phyloP scores from a whole-genome alignment of 2,797 vertebrate species.

The Neostethus bicornis region DNA sequence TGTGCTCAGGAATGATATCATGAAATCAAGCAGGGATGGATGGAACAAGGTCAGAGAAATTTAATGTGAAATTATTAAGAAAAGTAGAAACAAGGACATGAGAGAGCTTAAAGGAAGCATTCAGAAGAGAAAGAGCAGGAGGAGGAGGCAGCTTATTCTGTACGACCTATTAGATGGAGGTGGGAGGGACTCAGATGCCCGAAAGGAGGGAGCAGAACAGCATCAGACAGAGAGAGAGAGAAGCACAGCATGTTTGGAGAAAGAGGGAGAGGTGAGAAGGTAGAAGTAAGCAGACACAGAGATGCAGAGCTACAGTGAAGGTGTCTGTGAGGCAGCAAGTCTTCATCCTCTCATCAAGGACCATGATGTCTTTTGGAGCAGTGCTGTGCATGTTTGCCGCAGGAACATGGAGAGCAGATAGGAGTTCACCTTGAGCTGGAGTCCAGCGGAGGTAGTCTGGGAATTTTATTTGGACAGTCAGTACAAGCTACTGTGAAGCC shows the following conservation, averaged over 20 bases:
- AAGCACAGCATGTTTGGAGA: constrained; percentile 60
- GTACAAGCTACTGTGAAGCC: constrained; percentile 18
- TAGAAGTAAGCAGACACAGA: constrained; percentile 50
- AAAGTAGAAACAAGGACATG: constrained; percentile 63
- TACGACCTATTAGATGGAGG: constrained; percentile 52
- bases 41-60: constrained; percentile 65
- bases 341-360: constrained; percentile 40
- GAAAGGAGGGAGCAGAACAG: constrained; percentile 61
- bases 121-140: constrained; percentile 33
- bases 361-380: constrained; percentile 39
- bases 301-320: constrained; percentile 63
- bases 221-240: constrained; percentile 65
- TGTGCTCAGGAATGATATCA: constrained; percentile 48
- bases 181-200: constrained; percentile 45
- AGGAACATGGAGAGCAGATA: constrained; percentile 56
- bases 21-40: constrained; percentile 49
- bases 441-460: constrained; percentile 46
- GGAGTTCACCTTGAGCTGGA: constrained; percentile 70
- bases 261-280: constrained; percentile 60
- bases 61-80: constrained; percentile 63
- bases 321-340: constrained; percentile 42
- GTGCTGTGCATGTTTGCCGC: constrained; percentile 38
- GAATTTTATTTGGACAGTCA: constrained; percentile 49
- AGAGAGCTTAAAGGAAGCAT: constrained; percentile 33
- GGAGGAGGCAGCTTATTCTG: constrained; percentile 32